These are phyloP conservation scores for Uromys caudimaculatus DNA, from an alignment of 2,797 vertebrate genomes.

Conservation along the genomic window DNA sequence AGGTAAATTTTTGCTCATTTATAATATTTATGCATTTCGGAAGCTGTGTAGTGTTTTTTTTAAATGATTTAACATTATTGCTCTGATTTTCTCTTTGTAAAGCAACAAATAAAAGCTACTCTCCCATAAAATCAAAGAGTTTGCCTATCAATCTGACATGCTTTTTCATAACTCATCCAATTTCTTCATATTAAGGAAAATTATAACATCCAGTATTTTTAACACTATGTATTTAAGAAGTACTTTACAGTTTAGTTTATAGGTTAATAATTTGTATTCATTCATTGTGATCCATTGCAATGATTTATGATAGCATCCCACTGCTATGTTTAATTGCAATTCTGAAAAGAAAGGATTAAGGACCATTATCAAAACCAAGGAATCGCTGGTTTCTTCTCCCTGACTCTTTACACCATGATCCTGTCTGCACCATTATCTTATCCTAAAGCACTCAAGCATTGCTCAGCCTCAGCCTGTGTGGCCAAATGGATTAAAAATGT, in stretches of 20 bases:
- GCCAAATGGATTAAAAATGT: background rate
- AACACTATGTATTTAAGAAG: background rate
- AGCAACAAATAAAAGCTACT: constrained; percentile 61
- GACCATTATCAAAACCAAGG: constrained; percentile 41
- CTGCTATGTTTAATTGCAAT: constrained; percentile 65
- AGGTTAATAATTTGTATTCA: background rate
- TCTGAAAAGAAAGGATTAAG: constrained; percentile 21
- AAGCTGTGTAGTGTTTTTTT: constrained; percentile 68
- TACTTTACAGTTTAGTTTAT: constrained; percentile 38
- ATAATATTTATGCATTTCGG: constrained; percentile 62
- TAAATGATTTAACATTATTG: constrained; percentile 62
- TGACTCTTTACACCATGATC: background rate
- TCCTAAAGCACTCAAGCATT: background rate
- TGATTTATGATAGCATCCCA: constrained; percentile 43
- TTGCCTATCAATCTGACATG: constrained; percentile 49
- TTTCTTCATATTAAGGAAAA: constrained; percentile 51
- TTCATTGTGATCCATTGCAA: constrained; percentile 14
- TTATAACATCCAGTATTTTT: constrained; percentile 24
- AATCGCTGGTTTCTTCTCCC: constrained; percentile 36
- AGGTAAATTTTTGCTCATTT: constrained; percentile 32
- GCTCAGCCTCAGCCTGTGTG: background rate
- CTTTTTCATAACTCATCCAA: constrained; percentile 31
- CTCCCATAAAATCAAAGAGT: constrained; percentile 36
- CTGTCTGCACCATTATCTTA: background rate
- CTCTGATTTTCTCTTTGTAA: constrained; percentile 38